Conservation (phyloP, 2,113 vertebrate species). For the Aythya baeri region DNA sequence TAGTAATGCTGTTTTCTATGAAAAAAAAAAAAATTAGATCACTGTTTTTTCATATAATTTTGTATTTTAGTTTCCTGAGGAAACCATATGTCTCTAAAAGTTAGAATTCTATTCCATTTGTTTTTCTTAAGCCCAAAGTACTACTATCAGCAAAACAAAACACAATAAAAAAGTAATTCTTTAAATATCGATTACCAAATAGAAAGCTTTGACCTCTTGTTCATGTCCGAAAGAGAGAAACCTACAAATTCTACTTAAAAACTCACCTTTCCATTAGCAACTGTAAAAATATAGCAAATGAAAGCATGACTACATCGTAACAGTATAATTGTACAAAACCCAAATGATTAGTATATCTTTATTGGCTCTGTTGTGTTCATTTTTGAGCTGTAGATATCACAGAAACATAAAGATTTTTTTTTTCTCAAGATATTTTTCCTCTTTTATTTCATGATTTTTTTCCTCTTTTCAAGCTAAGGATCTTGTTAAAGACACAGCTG, state of each 20-base stretch:
- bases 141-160: background rate
- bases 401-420: background rate
- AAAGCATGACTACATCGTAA: background rate
- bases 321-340: background rate
- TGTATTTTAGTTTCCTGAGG: background rate
- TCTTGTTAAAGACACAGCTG: background rate
- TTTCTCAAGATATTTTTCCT: background rate
- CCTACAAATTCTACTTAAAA: background rate
- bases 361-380: background rate
- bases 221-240: background rate
- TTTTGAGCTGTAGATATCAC: background rate
- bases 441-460: background rate
- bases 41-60: background rate
- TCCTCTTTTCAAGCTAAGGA: background rate
- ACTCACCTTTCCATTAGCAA: background rate
- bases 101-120: background rate
- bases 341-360: background rate
- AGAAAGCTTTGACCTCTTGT: background rate
- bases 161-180: background rate
- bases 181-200: background rate
- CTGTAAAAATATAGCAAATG: background rate
- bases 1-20: background rate
- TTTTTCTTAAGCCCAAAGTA: background rate
- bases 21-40: background rate
- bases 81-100: background rate